Evolutionary conservation across 1,140 invertebrate species (phyloP).

Genomic region (silkworm (Bombyx mori)): DNA sequence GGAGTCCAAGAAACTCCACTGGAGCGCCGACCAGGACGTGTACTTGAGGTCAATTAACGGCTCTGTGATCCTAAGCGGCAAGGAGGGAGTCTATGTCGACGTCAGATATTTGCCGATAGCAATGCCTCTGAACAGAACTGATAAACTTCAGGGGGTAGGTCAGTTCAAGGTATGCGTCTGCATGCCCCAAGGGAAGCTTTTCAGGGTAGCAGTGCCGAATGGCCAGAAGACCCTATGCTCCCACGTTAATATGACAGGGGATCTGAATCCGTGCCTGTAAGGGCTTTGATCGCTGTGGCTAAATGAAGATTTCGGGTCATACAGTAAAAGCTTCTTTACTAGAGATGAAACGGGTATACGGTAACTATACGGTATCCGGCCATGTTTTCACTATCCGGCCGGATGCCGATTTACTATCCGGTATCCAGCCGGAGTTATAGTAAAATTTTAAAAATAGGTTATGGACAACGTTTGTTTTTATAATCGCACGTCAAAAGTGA

Average conservation of each 20-base stretch:
- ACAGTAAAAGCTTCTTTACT: no score
- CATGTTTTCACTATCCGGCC: no score
- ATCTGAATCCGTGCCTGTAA: slow-evolving; percentile 80
- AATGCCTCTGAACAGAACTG: slow-evolving; percentile 60
- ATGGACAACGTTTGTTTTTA: no score
- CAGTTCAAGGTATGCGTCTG: slow-evolving; percentile 91
- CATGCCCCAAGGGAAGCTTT: slow-evolving; percentile 88
- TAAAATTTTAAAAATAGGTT: no score
- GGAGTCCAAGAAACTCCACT: slow-evolving; percentile 58
- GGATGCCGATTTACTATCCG: no score
- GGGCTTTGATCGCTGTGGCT: slow-evolving; percentile 3
- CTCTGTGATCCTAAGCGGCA: slow-evolving; percentile 79
- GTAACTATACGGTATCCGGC: no score
- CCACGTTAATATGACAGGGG: slow-evolving; percentile 73
- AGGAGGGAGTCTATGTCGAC: slow-evolving; percentile 80
- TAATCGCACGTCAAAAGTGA: no score
- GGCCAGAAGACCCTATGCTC: slow-evolving; percentile 76
- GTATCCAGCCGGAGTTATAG: no score
- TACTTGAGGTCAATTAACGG: slow-evolving; percentile 85
- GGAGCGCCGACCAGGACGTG: slow-evolving; percentile 84
- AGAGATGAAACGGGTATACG: no score
- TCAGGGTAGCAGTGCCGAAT: slow-evolving; percentile 78
- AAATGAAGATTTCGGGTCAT: no score
- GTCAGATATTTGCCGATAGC: slow-evolving; percentile 80
- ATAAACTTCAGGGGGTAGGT: slow-evolving; percentile 52